Evolutionary conservation across 2,888 invertebrate species (phyloP).

Genomic region (Pyrocoelia pectoralis): DNA sequence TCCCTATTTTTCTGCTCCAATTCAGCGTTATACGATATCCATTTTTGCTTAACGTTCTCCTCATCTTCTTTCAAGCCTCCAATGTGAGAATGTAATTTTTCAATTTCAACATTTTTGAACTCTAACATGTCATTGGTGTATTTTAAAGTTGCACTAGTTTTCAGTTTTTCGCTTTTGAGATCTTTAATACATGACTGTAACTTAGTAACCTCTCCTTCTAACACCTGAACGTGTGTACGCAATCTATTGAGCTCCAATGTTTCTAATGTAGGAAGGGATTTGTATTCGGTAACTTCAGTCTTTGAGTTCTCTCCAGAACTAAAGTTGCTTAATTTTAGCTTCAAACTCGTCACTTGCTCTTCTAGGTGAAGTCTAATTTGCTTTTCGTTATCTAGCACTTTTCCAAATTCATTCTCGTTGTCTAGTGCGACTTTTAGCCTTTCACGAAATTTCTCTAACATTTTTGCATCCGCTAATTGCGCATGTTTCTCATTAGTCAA

Average conservation of each 20-base stretch:
- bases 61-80: slow-evolving; percentile 42
- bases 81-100: slow-evolving; percentile 46
- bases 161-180: slow-evolving; percentile 44
- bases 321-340: slow-evolving; percentile 37
- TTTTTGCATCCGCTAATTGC: slow-evolving; percentile 71
- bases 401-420: slow-evolving; percentile 70
- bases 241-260: slow-evolving; percentile 44
- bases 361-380: slow-evolving; percentile 56
- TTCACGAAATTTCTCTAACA: slow-evolving; percentile 71
- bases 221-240: slow-evolving; percentile 41
- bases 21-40: slow-evolving; percentile 43
- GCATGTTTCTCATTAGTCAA: slow-evolving; percentile 68
- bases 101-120: slow-evolving; percentile 43
- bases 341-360: slow-evolving; percentile 48
- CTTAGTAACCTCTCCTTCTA: slow-evolving; percentile 44
- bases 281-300: slow-evolving; percentile 53
- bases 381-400: slow-evolving; percentile 65
- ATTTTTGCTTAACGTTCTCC: slow-evolving; percentile 42
- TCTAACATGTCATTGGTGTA: slow-evolving; percentile 49
- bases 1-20: slow-evolving; percentile 47
- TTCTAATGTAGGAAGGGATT: slow-evolving; percentile 48
- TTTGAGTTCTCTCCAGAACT: slow-evolving; percentile 39
- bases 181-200: slow-evolving; percentile 43
- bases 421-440: slow-evolving; percentile 71
- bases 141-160: slow-evolving; percentile 47